Evolutionary conservation across 2,113 vertebrate genomes (phyloP), one percentile per base, ranked within the genome.

Genomic region (Nycticebus coucang): DNA sequence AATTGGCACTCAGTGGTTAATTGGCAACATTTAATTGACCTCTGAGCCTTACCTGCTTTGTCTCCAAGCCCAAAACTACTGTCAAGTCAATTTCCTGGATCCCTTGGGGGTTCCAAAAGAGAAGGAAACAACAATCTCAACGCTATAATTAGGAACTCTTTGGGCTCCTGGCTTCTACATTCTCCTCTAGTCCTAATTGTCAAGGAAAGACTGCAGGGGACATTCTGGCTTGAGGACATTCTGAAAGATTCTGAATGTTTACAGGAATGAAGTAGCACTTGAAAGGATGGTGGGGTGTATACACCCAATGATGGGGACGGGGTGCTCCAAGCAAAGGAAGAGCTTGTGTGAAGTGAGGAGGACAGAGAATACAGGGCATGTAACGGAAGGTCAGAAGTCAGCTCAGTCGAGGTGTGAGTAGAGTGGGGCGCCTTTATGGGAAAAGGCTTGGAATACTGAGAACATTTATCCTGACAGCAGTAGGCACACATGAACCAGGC

Each of bases 401-500:
- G 41, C n/a, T 14, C 8, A 3, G 45, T 30, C 5, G 21, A 72
- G 35, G 19, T 4, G 2, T 6, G 8, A 10, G 37, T 2, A n/a
- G 28, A 45, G 4, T 55, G 22, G 15, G 22, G 57, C 50, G 15
- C 19, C 19, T 74, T 74, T 57, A 7, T 26, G 14, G 30, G 26
- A 30, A 45, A 4, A n/a, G 35, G 15, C 17, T 84, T 35, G 12
- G n/a, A 66, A 14, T 59, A 17, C 57, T 21, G 15, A 35, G 72
- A 78, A 80, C 28, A 21, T 35, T 53, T 55, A 53, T 66, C n/a
- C 62, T 69, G 59, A 41, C 79, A 33, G 21, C 26, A 35, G n/a
- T 69, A 8, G 86, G n/a, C 64, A 33, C 60, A 7, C 11, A 22
- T 14, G 2, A 17, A 14, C 35, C 60, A 62, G 60, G 64, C 0